These are phyloP conservation scores for Scaptomyza polygonia DNA, from an alignment of 2,888 invertebrate species.

Conservation along the genomic window DNA sequence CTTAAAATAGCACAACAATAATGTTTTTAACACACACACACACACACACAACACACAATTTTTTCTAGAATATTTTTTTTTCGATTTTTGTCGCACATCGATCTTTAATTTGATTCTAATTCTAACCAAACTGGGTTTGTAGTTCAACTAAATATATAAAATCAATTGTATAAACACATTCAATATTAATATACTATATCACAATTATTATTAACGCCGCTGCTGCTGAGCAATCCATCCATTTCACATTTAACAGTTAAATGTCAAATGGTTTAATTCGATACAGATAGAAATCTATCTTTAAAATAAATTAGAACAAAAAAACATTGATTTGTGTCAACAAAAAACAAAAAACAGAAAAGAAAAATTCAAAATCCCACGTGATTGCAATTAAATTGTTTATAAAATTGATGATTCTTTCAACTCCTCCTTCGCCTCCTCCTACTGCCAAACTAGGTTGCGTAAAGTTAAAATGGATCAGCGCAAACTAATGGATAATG, in stretches of 20 bases:
- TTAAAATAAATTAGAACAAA: slow-evolving; percentile 9
- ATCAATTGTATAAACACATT: neutral
- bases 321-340: slow-evolving; percentile 17
- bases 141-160: slow-evolving; percentile 1
- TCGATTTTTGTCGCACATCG: neutral
- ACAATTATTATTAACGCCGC: neutral
- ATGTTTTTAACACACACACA: slow-evolving; percentile 17
- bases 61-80: too few relatives aligned
- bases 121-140: neutral
- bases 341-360: slow-evolving; percentile 5
- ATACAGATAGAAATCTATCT: slow-evolving; percentile 1
- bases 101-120: slow-evolving; percentile 1
- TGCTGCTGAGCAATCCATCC: slow-evolving; percentile 9
- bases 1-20: slow-evolving; percentile 47
- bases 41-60: slow-evolving; percentile 1
- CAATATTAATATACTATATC: too few relatives aligned
- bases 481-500: slow-evolving; percentile 99
- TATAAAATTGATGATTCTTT: slow-evolving; percentile 66
- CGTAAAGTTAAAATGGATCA: slow-evolving; percentile 99
- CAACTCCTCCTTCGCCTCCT: slow-evolving; percentile 1
- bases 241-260: neutral
- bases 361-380: neutral
- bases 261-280: slow-evolving; percentile 16
- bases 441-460: slow-evolving; percentile 87
- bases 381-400: slow-evolving; percentile 24